These are phyloP conservation scores for Psilopogon haemacephalus DNA, from an alignment of 2,113 vertebrate species.

Conservation along the genomic window DNA sequence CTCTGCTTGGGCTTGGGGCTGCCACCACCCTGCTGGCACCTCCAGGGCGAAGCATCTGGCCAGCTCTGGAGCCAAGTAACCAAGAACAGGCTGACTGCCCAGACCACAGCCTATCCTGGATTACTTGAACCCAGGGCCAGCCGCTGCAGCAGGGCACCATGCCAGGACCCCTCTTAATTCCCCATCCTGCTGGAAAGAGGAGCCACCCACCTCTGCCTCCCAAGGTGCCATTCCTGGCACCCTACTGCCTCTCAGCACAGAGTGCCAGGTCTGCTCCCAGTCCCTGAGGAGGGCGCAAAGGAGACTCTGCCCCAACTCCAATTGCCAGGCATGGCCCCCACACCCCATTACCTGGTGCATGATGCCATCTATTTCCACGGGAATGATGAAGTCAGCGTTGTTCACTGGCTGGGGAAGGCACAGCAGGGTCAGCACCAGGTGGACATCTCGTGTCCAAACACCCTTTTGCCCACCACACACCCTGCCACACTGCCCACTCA, in stretches of 20 bases:
- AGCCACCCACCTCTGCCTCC: not conserved
- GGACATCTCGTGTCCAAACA: not conserved
- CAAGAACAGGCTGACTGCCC: constrained; percentile 89
- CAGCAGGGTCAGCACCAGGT: not conserved
- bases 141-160: not conserved
- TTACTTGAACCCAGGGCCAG: constrained; percentile 94
- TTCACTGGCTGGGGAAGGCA: constrained; percentile 82
- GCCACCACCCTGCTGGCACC: rapidly evolving
- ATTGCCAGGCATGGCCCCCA: too few relatives aligned
- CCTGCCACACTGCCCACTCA: not conserved
- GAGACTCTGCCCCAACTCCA: not conserved
- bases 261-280: rapidly evolving
- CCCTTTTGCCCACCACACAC: not conserved
- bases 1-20: rapidly evolving
- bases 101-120: constrained; percentile 98
- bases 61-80: constrained; percentile 92
- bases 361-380: constrained; percentile 91
- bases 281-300: rapidly evolving
- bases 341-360: constrained; percentile 85
- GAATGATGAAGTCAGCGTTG: constrained; percentile 94
- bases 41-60: constrained; percentile 27
- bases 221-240: rapidly evolving
- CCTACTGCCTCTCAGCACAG: rapidly evolving
- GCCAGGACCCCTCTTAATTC: not conserved
- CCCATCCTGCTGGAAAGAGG: not conserved